A percentile compares a stretch with the other conserved stretches of the same genome.
Conservation (phyloP, 2,113 vertebrate genomes). For the Oreochromis tanganicae region DNA sequence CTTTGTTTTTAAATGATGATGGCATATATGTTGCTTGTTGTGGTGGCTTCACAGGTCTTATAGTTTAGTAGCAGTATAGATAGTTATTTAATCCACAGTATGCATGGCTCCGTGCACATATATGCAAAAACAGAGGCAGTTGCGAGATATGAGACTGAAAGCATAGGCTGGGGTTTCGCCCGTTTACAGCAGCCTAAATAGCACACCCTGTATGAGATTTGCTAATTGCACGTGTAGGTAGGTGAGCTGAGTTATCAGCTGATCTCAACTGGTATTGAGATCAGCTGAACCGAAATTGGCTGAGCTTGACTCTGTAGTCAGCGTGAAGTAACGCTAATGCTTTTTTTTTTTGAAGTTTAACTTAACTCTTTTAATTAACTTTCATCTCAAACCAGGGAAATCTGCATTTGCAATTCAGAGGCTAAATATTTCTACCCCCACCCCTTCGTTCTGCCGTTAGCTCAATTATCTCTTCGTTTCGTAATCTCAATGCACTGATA, state of each 20-base stretch:
- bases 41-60: background rate
- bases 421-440: background rate
- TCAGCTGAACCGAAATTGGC: background rate
- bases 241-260: background rate
- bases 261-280: background rate
- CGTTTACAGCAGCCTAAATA: background rate
- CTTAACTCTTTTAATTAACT: slow-evolving; percentile 7
- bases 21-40: background rate
- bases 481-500: slow-evolving; percentile 32
- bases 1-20: background rate
- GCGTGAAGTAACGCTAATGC: background rate
- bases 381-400: background rate
- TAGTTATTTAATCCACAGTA: background rate
- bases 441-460: background rate
- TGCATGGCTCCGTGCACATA: background rate
- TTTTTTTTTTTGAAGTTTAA: background rate
- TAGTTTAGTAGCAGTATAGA: background rate
- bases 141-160: background rate
- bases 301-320: background rate
- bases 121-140: background rate
- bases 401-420: slow-evolving; percentile 19
- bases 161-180: background rate
- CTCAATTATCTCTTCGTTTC: slow-evolving; percentile 38
- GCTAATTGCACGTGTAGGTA: background rate
- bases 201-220: background rate